Conservation (phyloP, 2,888 invertebrate species). For the Loripinus fragilis region DNA sequence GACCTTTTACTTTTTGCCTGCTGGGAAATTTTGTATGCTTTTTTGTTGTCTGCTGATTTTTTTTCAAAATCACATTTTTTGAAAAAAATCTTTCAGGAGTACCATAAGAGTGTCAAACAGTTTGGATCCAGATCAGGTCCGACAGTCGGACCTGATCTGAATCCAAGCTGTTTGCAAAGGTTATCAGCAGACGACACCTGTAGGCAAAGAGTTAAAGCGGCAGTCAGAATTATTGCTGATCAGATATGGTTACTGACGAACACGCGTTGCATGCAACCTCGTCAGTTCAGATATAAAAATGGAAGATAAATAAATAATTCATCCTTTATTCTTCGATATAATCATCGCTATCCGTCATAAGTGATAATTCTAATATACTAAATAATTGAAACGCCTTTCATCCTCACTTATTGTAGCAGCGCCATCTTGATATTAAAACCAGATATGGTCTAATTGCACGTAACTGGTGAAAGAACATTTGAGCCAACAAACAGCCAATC, state of each 20-base stretch:
- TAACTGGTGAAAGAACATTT: not conserved
- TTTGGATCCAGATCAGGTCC: too few species aligned
- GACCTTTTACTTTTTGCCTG: too few species aligned
- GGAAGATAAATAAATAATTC: slow-evolving; percentile 57
- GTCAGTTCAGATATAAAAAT: not conserved
- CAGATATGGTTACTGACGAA: not conserved
- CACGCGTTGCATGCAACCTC: not conserved
- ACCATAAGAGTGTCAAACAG: too few species aligned
- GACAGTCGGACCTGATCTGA: too few species aligned
- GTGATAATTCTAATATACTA: slow-evolving; percentile 62
- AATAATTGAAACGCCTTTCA: slow-evolving; percentile 60
- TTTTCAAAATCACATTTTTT: too few species aligned
- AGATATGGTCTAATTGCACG: not conserved
- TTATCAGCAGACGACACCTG: too few species aligned
- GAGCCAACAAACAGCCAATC: too few species aligned
- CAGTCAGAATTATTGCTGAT: not conserved
- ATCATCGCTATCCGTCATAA: slow-evolving; percentile 53
- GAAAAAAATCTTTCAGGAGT: too few species aligned
- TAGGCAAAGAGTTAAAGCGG: not conserved
- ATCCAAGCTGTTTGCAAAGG: too few species aligned
- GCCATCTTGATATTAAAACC: not conserved
- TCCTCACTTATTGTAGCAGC: slow-evolving; percentile 25
- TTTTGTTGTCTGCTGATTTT: too few species aligned
- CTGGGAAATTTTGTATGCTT: too few species aligned
- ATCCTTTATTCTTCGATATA: slow-evolving; percentile 50